These are phyloP conservation scores for Marisa cornuarietis DNA, from an alignment of 1,140 invertebrate species.

Conservation along the genomic window DNA sequence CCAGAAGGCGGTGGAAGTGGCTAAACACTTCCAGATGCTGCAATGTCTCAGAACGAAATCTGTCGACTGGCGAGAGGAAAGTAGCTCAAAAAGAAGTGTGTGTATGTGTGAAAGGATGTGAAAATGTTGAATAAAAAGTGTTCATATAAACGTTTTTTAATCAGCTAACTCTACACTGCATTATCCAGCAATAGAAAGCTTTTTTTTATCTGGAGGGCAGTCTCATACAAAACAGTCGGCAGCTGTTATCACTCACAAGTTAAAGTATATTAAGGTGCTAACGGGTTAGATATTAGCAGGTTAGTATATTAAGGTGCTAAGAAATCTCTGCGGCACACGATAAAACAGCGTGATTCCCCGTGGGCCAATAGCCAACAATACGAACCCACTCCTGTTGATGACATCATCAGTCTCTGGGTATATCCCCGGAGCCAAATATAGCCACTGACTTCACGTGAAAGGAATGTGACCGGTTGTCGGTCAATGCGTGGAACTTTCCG, in stretches of 20 bases:
- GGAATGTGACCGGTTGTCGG: conserved; percentile 2
- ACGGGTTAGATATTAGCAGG: neutral
- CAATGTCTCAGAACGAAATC: no score
- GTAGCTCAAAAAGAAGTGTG: neutral
- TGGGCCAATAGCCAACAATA: neutral
- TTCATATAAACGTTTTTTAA: neutral
- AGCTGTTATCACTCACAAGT: no score
- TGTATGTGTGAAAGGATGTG: neutral
- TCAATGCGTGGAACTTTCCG: neutral
- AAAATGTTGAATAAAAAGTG: no score
- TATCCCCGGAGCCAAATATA: conserved; percentile 14
- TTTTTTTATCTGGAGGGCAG: no score
- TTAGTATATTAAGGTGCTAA: neutral
- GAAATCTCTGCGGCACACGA: neutral
- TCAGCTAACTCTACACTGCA: no score
- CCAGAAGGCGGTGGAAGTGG: no score
- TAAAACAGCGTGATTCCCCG: neutral
- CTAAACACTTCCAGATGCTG: no score
- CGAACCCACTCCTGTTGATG: neutral
- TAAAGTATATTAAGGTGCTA: neutral
- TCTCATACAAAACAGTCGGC: neutral
- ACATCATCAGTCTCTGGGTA: conserved; percentile 24
- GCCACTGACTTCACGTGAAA: conserved; percentile 14
- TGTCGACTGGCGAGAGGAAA: no score
- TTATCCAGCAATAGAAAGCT: no score